These are phyloP conservation scores for Gallinago jamesoni DNA, from an alignment of 2,113 vertebrate species.

Conservation along the genomic window DNA sequence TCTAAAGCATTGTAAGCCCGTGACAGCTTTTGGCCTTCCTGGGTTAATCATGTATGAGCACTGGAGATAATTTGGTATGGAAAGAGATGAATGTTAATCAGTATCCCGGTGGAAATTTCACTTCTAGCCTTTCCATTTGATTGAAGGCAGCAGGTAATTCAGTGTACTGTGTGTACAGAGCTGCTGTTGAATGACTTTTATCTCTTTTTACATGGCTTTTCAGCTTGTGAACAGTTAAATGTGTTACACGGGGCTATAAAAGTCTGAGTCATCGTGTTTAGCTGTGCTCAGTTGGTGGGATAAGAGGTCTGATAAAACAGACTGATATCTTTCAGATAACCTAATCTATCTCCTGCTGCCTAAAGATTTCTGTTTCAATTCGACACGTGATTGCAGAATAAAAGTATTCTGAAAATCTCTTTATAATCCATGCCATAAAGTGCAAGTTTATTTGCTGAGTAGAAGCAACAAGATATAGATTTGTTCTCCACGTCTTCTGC, in stretches of 20 bases:
- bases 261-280: neutral
- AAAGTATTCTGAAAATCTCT: neutral
- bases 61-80: neutral
- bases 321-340: neutral
- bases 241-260: neutral
- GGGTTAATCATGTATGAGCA: neutral
- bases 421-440: neutral
- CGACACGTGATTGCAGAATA: neutral
- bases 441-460: neutral
- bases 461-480: neutral
- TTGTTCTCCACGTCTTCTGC: neutral
- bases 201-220: neutral
- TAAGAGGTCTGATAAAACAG: neutral
- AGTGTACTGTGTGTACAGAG: neutral
- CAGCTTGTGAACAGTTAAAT: neutral
- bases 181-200: neutral
- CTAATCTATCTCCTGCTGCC: neutral
- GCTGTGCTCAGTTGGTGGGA: neutral
- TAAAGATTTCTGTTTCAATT: neutral
- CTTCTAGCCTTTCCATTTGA: neutral
- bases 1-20: neutral
- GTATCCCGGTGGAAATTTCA: neutral
- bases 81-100: neutral
- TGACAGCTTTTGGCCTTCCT: neutral
- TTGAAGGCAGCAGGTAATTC: neutral